Percentiles rank a stretch among this genome's conserved stretches.
These are phyloP conservation scores for Caretta caretta DNA, from an alignment of 2,113 vertebrate species.

Conservation along the genomic window DNA sequence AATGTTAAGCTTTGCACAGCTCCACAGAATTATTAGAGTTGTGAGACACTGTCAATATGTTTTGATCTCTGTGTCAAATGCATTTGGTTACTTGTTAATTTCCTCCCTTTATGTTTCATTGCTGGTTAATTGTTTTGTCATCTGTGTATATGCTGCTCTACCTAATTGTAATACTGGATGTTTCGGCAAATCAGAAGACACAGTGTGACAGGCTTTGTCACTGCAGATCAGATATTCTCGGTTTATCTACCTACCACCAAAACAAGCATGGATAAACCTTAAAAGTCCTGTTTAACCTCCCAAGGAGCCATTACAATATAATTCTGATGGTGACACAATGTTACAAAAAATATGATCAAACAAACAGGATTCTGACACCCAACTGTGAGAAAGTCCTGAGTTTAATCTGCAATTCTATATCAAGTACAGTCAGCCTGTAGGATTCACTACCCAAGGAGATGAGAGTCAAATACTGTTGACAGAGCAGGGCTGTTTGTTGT, in stretches of 20 bases:
- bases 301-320: background rate
- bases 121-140: constrained; percentile 70
- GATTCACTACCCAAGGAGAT: background rate
- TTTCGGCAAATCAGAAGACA: constrained; percentile 44
- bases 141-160: background rate
- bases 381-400: background rate
- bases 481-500: background rate
- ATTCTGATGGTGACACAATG: background rate
- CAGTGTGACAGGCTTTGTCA: background rate
- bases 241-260: background rate
- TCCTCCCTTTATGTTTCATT: constrained; percentile 65
- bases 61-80: constrained; percentile 80
- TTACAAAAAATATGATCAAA: background rate
- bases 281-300: background rate
- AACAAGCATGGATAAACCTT: rapidly evolving
- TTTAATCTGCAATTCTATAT: background rate
- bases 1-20: constrained; percentile 59
- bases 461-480: background rate
- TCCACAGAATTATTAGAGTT: constrained; percentile 75
- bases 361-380: background rate
- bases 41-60: constrained; percentile 75
- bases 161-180: constrained; percentile 38
- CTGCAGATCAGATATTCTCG: background rate
- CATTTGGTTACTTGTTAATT: constrained; percentile 69
- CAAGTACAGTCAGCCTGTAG: background rate